Base-by-base conservation (phyloP, 2,113 vertebrate species). In the Conger conger region DNA sequence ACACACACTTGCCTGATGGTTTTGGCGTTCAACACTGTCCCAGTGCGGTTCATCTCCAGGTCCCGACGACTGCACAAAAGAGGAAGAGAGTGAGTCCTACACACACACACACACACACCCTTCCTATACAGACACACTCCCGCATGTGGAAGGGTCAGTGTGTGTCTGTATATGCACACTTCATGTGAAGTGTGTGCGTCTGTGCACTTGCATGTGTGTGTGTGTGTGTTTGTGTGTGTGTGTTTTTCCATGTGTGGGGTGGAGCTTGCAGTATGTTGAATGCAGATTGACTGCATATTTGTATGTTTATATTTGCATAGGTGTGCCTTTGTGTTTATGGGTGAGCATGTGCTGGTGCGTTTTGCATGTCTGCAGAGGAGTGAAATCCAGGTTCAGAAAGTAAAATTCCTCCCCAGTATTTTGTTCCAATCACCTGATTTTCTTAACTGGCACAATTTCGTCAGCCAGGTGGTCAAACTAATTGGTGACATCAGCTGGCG, bases 41-140 rank as follows among this genome's bases (percentile, higher is more conserved):
- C 98, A 0, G 96, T 96, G 80, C 98, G 95, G 91, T 97, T 99
- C 92, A 99, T 99, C 82, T 99, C 98, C 92, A 99, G 92, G 89
- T 99, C 97, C 92, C 98, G 96, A 82, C 98, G 97, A 88, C 98
- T 99, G 90, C 63, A 16, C 20, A 79, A 84, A 54, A 5, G 78
- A 17, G 76, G 38, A 79, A 86, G 8, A 80, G 1, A 87, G 40
- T 23, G 13, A 1, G 18, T 85, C 4, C 38, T 2, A 80, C 35
- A 73, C 2, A 7, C 57, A 83, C 37, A 76, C 36, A 68, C 60
- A 83, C 60, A n/a, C 38, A 42, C 33, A 36, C 15, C 81, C 18
- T 33, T 30, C 13, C 23, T 53, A 13, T 8, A 81, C 23, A 40
- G 9, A 42, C 30, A 84, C 42, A 60, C 30, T 9, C 30, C 68